phyloP scores from a whole-genome alignment of 2,113 vertebrate species.

The Himantopus leucocephalus region DNA sequence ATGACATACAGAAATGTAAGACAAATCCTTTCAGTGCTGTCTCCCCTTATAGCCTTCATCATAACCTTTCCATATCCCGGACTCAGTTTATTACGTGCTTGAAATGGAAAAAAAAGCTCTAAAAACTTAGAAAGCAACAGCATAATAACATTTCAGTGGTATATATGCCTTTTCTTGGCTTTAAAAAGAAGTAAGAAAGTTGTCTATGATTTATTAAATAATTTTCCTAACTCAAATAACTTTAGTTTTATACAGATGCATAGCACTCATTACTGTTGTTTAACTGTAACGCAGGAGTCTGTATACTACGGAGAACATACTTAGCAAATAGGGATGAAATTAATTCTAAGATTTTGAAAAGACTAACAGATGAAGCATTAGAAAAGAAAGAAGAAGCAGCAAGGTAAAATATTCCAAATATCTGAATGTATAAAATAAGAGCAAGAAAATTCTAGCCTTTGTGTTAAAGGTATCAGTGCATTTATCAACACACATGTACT shows the following conservation, averaged over 20 bases:
- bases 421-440: neutral
- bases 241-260: neutral
- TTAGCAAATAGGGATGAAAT: conserved; percentile 69
- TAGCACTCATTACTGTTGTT: neutral
- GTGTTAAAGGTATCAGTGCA: neutral
- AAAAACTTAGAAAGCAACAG: neutral
- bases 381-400: conserved; percentile 24
- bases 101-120: neutral
- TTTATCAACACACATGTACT: neutral
- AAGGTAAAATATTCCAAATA: conserved; percentile 56
- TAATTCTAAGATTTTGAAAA: conserved; percentile 69
- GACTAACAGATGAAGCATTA: conserved; percentile 67
- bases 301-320: conserved; percentile 64
- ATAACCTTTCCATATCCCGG: neutral
- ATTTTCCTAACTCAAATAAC: neutral
- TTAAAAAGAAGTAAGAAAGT: neutral
- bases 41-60: neutral
- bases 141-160: neutral
- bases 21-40: neutral
- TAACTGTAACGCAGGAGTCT: conserved; percentile 68
- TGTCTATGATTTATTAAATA: neutral
- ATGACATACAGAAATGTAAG: neutral
- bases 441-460: neutral
- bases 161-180: neutral
- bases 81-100: neutral